These are phyloP conservation scores for Ceyx melanurus DNA, from an alignment of 2,113 vertebrate genomes.

Conservation along the genomic window DNA sequence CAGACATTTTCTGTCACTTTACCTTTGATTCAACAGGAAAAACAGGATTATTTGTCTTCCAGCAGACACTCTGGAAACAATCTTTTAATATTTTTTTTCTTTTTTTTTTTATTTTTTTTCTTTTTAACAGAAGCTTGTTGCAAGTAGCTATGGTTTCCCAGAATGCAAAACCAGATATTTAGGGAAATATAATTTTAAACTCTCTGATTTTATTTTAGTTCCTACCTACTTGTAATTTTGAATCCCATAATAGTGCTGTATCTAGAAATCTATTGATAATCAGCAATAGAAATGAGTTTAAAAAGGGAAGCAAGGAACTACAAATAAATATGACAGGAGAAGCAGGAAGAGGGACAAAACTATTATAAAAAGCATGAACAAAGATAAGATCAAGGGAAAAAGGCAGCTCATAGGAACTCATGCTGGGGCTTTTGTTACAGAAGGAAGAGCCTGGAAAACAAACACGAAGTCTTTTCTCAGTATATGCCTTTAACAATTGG, in stretches of 20 bases:
- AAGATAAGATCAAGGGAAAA: not conserved
- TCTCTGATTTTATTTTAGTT: not conserved
- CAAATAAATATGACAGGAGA: not conserved
- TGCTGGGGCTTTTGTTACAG: constrained; percentile 32
- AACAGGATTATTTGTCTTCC: not conserved
- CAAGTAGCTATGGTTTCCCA: not conserved
- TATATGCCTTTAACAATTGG: constrained; percentile 77
- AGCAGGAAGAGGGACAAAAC: not conserved
- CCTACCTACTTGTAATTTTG: not conserved
- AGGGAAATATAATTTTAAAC: not conserved
- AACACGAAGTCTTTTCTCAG: constrained; percentile 69
- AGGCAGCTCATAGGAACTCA: not conserved
- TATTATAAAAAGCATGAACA: not conserved
- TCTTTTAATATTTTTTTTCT: not conserved
- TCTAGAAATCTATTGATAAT: not conserved
- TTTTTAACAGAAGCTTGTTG: rapidly evolving
- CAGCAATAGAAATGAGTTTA: not conserved
- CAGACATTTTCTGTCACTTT: not conserved
- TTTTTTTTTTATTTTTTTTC: not conserved
- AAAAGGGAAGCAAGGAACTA: not conserved
- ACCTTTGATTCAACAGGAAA: not conserved
- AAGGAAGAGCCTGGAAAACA: constrained; percentile 66
- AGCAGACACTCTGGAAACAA: not conserved
- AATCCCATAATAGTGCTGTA: not conserved
- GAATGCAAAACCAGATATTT: not conserved